A percentile compares a stretch with the other conserved stretches of the same genome.
Conservation (phyloP, 1,140 invertebrate genomes). For the Eumeta japonica region DNA sequence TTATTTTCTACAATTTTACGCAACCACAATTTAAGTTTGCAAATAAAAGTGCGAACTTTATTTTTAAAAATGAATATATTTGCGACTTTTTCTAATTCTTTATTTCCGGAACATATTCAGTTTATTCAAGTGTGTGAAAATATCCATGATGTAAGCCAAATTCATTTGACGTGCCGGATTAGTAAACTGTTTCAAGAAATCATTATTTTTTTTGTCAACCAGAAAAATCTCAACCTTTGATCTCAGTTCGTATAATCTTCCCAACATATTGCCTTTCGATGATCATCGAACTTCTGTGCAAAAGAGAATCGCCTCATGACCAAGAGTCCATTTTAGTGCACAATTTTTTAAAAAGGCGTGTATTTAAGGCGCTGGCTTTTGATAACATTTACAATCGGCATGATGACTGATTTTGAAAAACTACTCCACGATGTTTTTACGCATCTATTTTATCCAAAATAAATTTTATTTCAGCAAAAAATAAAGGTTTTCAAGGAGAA, state of each 20-base stretch:
- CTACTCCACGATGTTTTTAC: no score
- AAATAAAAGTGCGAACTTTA: no score
- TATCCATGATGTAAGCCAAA: conserved; percentile 10
- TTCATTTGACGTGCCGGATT: no score
- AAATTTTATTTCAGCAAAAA: no score
- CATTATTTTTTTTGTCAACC: conserved; percentile 10
- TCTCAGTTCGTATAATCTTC: conserved; percentile 16
- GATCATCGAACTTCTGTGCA: conserved; percentile 15
- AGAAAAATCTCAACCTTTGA: conserved; percentile 15
- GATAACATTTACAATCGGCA: conserved; percentile 26
- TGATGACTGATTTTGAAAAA: no score
- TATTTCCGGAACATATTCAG: no score
- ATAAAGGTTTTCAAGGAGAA: no score
- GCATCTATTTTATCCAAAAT: no score
- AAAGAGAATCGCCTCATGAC: conserved; percentile 19
- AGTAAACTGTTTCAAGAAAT: conserved; percentile 9
- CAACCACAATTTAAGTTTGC: no score
- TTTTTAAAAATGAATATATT: no score
- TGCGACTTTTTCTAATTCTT: no score
- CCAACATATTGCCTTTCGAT: conserved; percentile 22
- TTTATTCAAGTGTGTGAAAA: conserved; percentile 10
- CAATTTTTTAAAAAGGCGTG: conserved; percentile 19
- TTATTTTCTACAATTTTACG: no score
- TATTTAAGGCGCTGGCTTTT: conserved; percentile 26
- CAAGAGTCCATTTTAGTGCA: conserved; percentile 17